phyloP scores from a whole-genome alignment of 2,888 invertebrate genomes.

The Trileptium ribeirensis region DNA sequence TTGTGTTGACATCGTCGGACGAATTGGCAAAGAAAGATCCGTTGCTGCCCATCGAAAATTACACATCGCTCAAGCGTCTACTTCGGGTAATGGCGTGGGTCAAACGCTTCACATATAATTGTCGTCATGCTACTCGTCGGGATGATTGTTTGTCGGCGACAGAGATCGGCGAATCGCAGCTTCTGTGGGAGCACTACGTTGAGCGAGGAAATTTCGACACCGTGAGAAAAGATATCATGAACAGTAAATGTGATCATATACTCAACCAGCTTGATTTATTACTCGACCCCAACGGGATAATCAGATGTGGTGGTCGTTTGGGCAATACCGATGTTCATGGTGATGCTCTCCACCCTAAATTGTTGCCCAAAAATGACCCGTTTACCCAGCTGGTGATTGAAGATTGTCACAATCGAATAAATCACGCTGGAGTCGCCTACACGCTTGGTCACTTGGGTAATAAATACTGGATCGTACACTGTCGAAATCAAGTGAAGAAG shows the following conservation, averaged over 20 bases:
- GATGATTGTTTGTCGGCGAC: background rate
- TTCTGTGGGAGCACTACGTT: background rate
- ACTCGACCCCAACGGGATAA: background rate
- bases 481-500: constrained; percentile 12
- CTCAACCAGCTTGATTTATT: background rate
- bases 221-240: background rate
- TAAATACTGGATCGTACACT: constrained; percentile 20
- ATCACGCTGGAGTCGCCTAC: constrained; percentile 12
- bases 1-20: too few species aligned
- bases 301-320: background rate
- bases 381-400: background rate
- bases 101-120: background rate
- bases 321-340: background rate
- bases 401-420: background rate
- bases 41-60: too few species aligned
- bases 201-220: background rate
- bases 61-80: too few species aligned
- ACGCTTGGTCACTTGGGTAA: constrained; percentile 14
- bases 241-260: background rate
- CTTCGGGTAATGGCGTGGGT: background rate
- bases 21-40: too few species aligned
- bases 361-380: background rate
- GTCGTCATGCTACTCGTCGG: background rate
- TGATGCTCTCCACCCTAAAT: background rate
- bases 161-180: background rate